Evolutionary conservation across 2,797 vertebrate genomes (phyloP), one percentile per base, ranked within the genome.

Genomic region (Aulostomus chinensis): DNA sequence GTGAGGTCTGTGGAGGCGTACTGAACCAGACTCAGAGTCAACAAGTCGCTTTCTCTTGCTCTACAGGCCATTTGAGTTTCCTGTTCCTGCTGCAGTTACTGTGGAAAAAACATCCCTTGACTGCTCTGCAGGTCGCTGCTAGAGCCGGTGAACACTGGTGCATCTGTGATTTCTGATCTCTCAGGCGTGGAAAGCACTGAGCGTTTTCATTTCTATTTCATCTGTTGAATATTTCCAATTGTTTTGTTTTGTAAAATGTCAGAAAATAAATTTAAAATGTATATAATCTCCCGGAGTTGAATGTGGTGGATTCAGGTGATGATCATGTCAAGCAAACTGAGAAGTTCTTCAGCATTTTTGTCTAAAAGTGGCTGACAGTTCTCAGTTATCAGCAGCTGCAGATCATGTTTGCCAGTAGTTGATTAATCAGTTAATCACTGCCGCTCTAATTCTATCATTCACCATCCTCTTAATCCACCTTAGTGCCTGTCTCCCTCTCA

Each of bases 21-120:
- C 51, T 52, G 69, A 69, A 61, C 51, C 50, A 62, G 64, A 61
- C 57, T 66, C 58, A 53, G 33, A 47, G 66, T 81, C 78, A 84
- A 80, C 78, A 78, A 60, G 57, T 39, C 40, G 40, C 59, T 63
- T 49, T 67, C 56, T 60, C 58, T 55, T 38, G 26, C 24, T 34
- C 26, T 21, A 7, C 29, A 47, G 11, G 18, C 28, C 24, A 13
- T 29, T 25, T 20, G 12, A 13, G 14, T 45, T 50, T 38, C 32
- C 34, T 31, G 22, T 13, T 4, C 26, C 24, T 12, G 32, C 20
- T 25, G 8, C 34, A 8, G 56, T 50, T 15, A 25, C 4, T 30
- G 26, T 34, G n/a, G n/a, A n/a, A n/a, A n/a, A n/a, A 43, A 53
- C 51, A 29, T 18, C 6, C 7, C 14, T 12, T 34, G 24, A 24